A percentile compares a stretch with the other conserved stretches of the same genome.
phyloP scores from a whole-genome alignment of 2,888 invertebrate species.

The Eristalinus aeneus region DNA sequence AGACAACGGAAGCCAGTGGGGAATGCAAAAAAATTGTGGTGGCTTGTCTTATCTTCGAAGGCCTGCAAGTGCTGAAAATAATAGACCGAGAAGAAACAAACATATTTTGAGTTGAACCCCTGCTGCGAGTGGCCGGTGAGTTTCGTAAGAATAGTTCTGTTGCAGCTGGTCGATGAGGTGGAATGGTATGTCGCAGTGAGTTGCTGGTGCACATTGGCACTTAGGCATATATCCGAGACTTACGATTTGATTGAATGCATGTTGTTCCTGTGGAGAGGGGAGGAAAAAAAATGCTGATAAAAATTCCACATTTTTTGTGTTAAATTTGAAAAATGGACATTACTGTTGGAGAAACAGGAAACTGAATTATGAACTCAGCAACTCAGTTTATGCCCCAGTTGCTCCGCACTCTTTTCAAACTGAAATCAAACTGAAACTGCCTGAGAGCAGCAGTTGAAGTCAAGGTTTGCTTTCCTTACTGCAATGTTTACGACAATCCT shows the following conservation, averaged over 20 bases:
- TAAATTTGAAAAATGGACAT: no score
- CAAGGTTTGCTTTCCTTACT: no score
- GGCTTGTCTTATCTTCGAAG: constrained; percentile 65
- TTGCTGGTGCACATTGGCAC: background rate
- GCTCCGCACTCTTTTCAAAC: no score
- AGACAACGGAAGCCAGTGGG: constrained; percentile 10
- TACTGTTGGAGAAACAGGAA: no score
- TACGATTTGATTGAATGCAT: background rate
- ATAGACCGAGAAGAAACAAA: constrained; percentile 57
- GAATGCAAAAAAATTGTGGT: constrained; percentile 20
- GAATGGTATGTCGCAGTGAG: constrained; percentile 36
- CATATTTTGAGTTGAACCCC: constrained; percentile 40
- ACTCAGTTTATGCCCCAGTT: no score
- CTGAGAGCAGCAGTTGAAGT: no score
- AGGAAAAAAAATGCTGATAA: no score
- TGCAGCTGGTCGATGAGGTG: constrained; percentile 43
- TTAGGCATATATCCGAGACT: background rate
- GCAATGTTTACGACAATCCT: no score
- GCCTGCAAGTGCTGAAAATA: constrained; percentile 65
- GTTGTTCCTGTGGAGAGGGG: background rate
- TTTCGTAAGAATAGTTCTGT: constrained; percentile 66
- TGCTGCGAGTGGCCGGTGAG: constrained; percentile 3
- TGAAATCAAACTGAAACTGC: no score
- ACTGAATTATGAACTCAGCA: no score
- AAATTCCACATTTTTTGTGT: no score